Conservation (phyloP, 2,113 vertebrate species). For the Girardinichthys multiradiatus region DNA sequence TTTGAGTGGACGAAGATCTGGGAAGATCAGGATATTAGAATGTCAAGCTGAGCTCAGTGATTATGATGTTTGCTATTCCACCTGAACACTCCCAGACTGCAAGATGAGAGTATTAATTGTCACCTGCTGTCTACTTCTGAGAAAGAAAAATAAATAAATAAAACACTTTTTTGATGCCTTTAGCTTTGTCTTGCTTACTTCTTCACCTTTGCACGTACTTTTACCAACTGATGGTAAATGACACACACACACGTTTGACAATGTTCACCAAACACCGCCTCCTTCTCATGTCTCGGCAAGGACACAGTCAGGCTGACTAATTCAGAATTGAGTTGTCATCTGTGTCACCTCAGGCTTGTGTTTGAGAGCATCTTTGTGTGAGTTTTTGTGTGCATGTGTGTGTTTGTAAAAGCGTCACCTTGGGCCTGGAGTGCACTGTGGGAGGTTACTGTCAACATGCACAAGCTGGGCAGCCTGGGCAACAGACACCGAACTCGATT, state of each 20-base stretch:
- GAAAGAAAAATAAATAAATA: not conserved
- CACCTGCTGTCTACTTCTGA: conserved; percentile 51
- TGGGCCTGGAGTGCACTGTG: conserved; percentile 71
- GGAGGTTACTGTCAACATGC: conserved; percentile 77
- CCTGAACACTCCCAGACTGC: conserved; percentile 22
- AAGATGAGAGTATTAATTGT: conserved; percentile 54
- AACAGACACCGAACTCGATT: conserved; percentile 61
- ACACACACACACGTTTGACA: conserved; percentile 5
- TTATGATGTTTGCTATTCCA: conserved; percentile 35
- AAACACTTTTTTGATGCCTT: conserved; percentile 2
- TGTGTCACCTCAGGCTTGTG: conserved; percentile 73
- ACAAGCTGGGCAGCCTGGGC: conserved; percentile 66
- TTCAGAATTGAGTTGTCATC: conserved; percentile 78
- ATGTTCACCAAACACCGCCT: conserved; percentile 53
- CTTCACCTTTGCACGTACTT: conserved; percentile 54
- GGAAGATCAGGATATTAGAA: conserved; percentile 7
- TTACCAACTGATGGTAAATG: conserved; percentile 11
- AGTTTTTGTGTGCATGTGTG: not conserved
- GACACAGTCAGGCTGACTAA: conserved; percentile 78
- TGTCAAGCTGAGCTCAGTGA: conserved; percentile 16
- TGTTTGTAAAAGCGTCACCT: conserved; percentile 58
- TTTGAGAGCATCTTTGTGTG: conserved; percentile 13
- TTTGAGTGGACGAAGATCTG: too few species aligned
- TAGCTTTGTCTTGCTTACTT: conserved; percentile 23
- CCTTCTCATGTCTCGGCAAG: conserved; percentile 76